Percentiles rank a stretch among this genome's conserved stretches.
phyloP scores from a whole-genome alignment of 2,888 invertebrate genomes.

The Bombyx huttoni region DNA sequence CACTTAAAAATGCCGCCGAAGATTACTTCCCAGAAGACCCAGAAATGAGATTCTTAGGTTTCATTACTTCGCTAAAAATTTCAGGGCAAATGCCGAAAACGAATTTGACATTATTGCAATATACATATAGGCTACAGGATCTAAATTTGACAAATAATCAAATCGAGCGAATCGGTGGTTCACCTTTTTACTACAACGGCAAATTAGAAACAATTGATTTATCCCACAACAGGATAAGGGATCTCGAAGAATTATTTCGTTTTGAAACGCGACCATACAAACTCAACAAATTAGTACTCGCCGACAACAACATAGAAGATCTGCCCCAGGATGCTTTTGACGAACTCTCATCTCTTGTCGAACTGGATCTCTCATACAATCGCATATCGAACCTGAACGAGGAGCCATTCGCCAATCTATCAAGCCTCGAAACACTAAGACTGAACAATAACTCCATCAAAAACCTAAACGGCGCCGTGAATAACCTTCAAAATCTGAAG shows the following conservation, averaged over 20 bases:
- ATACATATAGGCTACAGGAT: conserved; percentile 29
- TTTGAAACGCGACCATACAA: conserved; percentile 36
- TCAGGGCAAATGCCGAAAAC: conserved; percentile 30
- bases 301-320: conserved; percentile 32
- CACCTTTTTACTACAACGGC: conserved; percentile 33
- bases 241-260: conserved; percentile 34
- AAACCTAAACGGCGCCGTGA: conserved; percentile 51
- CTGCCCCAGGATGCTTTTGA: conserved; percentile 32
- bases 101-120: conserved; percentile 30
- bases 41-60: conserved; percentile 19
- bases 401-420: conserved; percentile 45
- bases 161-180: conserved; percentile 26
- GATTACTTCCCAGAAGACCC: conserved; percentile 11
- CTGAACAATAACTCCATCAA: conserved; percentile 46
- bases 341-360: conserved; percentile 32
- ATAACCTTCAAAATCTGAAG: conserved; percentile 36
- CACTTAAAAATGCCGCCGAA: conserved; percentile 22
- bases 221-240: conserved; percentile 32
- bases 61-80: conserved; percentile 33
- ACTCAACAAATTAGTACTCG: conserved; percentile 30
- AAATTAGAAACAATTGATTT: conserved; percentile 36
- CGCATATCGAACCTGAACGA: conserved; percentile 33
- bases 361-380: conserved; percentile 49
- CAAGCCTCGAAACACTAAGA: conserved; percentile 31
- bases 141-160: conserved; percentile 28